Conservation (phyloP, 2,888 invertebrate species). For the Dendrolimus pini region DNA sequence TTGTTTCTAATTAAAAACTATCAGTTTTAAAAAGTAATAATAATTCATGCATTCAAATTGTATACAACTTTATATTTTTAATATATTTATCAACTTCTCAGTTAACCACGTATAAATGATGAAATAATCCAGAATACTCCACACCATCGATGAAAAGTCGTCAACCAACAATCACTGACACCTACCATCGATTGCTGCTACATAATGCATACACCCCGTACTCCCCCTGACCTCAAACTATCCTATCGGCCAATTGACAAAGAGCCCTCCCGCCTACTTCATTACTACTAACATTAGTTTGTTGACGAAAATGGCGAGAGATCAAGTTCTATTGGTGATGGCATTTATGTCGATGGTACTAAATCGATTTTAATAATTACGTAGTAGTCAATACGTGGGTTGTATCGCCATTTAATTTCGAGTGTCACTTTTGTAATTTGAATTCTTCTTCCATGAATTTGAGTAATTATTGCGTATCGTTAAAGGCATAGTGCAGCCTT, state of each 20-base stretch:
- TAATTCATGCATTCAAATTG: too few species aligned
- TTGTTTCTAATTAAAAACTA: too few species aligned
- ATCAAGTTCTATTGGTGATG: constrained; percentile 24
- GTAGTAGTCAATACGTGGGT: constrained; percentile 26
- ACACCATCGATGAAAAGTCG: constrained; percentile 19
- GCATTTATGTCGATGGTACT: constrained; percentile 47
- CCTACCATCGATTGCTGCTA: constrained; percentile 70
- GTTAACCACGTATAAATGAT: too few species aligned
- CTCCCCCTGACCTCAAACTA: constrained; percentile 40
- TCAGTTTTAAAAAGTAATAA: too few species aligned
- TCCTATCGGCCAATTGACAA: constrained; percentile 25
- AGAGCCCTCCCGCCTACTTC: constrained; percentile 18
- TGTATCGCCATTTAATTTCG: not conserved
- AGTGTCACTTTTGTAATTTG: too few species aligned
- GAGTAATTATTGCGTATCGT: too few species aligned
- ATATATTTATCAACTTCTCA: too few species aligned
- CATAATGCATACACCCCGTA: constrained; percentile 60
- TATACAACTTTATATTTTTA: too few species aligned
- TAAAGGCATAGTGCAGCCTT: too few species aligned
- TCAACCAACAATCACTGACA: constrained; percentile 59
- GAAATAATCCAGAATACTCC: constrained; percentile 22
- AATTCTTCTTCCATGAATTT: too few species aligned
- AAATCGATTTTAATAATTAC: constrained; percentile 64
- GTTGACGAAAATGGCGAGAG: constrained; percentile 10
- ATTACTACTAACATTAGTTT: not conserved